phyloP scores from a whole-genome alignment of 2,888 invertebrate genomes.

The Hedya salicella region DNA sequence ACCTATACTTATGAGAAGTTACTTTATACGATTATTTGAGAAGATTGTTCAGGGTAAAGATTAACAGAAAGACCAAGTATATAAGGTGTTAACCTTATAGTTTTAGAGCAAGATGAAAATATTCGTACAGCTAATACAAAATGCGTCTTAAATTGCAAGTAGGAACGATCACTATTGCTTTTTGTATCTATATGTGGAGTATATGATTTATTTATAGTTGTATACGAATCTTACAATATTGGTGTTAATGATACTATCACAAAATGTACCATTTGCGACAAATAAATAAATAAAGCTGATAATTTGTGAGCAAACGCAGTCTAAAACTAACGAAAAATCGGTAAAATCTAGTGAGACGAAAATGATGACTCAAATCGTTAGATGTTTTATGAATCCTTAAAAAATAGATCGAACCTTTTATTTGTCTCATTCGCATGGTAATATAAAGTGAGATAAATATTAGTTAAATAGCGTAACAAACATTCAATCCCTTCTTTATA shows the following conservation, averaged over 20 bases:
- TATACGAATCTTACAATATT: constrained; percentile 29
- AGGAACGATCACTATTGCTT: constrained; percentile 47
- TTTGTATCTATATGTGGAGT: constrained; percentile 38
- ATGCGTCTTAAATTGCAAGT: constrained; percentile 22
- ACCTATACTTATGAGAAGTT: neutral
- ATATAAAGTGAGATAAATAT: too few species aligned
- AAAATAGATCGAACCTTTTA: too few species aligned
- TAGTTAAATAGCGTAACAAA: too few species aligned
- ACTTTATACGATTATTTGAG: neutral
- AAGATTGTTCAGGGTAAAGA: neutral
- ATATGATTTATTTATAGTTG: constrained; percentile 30
- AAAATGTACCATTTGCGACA: constrained; percentile 34
- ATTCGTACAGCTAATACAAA: constrained; percentile 7
- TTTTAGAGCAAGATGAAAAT: neutral
- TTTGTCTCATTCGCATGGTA: neutral
- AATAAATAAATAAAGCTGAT: constrained; percentile 39
- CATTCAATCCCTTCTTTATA: too few species aligned
- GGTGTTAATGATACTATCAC: constrained; percentile 40
- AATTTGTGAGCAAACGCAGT: constrained; percentile 35
- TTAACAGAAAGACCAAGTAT: too few species aligned
- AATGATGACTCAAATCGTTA: constrained; percentile 14
- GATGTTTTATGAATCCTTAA: neutral
- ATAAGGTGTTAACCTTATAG: too few species aligned
- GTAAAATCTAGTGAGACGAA: constrained; percentile 31
- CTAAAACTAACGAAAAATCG: constrained; percentile 33